Base-by-base conservation (phyloP, 2,888 invertebrate genomes). In the Eremobia ochroleuca region DNA sequence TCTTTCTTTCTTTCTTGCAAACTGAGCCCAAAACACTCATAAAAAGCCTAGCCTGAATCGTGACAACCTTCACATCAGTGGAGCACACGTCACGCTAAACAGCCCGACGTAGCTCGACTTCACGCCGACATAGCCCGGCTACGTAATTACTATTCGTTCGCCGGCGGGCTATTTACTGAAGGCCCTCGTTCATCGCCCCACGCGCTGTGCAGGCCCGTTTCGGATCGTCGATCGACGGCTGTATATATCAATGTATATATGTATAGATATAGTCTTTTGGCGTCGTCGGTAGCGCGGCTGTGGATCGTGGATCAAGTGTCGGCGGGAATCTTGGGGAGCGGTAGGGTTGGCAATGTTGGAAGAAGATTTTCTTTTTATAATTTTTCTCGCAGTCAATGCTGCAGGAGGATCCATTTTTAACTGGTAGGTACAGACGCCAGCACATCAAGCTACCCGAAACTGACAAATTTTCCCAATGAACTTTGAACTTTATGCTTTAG, bases 241-340 rank as follows among this genome's bases (percentile, higher is more conserved):
- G 64, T 72, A 55, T 69, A 67, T 67, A 65, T 25, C 6, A 37
- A n/a, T 34, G 18, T 77, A 49, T 55, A 75, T 59, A 46, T 43
- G 18, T 69, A 21, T 28, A 67, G 52, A 37, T 77, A 77, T 69
- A 74, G 70, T 71, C 81, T 77, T 77, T 76, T 69, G 75, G 73
- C 73, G 82, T 86, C 79, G 73, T 76, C 77, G 73, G 83, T 65
- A 67, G 75, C 71, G 58, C 76, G 73, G 76, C 79, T 80, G 40
- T 73, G 86, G 86, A 82, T 75, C 82, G 75, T 74, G 87, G 88
- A 87, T 88, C 88, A 83, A 86, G 87, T 83, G 85, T 85, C 88
- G 81, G 73, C 77, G 81, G 79, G 77, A 85, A 79, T 81, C 85
- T 81, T 80, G 75, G 69, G 73, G 77, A 77, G 72, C 55, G 34